These are phyloP conservation scores for Protonemura montana DNA, from an alignment of 2,888 invertebrate genomes.

Conservation along the genomic window DNA sequence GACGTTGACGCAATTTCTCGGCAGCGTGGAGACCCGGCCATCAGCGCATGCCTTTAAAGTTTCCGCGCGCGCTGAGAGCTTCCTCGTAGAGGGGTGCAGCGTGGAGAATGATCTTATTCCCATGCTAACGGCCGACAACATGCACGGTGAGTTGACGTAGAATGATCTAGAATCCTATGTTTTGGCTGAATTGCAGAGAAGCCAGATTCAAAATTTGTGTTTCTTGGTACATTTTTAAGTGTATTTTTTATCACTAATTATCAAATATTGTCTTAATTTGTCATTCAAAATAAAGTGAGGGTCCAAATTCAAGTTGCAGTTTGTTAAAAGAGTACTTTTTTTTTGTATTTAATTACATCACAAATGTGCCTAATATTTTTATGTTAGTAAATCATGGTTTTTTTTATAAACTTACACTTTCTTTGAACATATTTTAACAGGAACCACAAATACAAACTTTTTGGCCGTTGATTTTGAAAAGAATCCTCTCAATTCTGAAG, in stretches of 20 bases:
- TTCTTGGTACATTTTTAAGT: too few species aligned
- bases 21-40: conserved; percentile 73
- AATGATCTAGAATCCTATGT: too few species aligned
- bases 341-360: conserved; percentile 47
- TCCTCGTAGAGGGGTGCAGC: conserved; percentile 77
- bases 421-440: conserved; percentile 53
- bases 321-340: too few species aligned
- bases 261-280: too few species aligned
- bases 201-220: too few species aligned
- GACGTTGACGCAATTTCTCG: conserved; percentile 75
- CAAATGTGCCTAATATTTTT: too few species aligned
- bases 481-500: conserved; percentile 70
- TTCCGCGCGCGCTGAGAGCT: conserved; percentile 75
- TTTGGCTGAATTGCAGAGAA: too few species aligned
- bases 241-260: too few species aligned
- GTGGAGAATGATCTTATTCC: conserved; percentile 77
- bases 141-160: conserved; percentile 57
- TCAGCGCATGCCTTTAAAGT: conserved; percentile 73
- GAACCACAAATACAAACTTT: conserved; percentile 72
- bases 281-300: too few species aligned
- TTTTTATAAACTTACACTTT: too few species aligned
- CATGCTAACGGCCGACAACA: conserved; percentile 70
- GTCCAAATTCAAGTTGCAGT: too few species aligned
- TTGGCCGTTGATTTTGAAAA: conserved; percentile 78
- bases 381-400: too few species aligned